Conservation (phyloP, 2,888 invertebrate genomes). For the Leptarthrus brevirostris region DNA sequence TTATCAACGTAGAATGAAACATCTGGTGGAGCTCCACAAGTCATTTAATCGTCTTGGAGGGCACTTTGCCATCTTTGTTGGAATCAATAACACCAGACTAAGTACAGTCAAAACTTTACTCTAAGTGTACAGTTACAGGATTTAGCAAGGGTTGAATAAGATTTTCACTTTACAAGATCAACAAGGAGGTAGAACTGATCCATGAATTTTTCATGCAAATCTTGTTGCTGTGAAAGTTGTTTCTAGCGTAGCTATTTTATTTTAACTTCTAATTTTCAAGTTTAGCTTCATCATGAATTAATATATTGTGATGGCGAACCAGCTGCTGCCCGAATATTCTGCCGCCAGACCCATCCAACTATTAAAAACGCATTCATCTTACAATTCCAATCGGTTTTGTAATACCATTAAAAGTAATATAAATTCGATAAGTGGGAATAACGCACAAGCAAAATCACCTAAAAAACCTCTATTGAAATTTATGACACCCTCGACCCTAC, state of each 20-base stretch:
- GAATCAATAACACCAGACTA: slow-evolving; percentile 36
- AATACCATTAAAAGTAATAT: background rate
- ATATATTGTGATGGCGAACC: no score
- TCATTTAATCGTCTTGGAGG: slow-evolving; percentile 39
- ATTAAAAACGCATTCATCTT: slow-evolving; percentile 45
- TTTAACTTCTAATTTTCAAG: no score
- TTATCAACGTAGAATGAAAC: slow-evolving; percentile 26
- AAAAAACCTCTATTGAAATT: slow-evolving; percentile 8
- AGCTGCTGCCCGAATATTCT: slow-evolving; percentile 1
- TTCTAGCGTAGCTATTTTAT: background rate
- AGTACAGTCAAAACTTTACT: slow-evolving; percentile 4
- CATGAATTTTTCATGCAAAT: slow-evolving; percentile 8
- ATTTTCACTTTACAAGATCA: slow-evolving; percentile 5
- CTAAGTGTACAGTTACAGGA: background rate
- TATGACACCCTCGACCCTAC: slow-evolving; percentile 12
- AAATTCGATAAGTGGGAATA: slow-evolving; percentile 28
- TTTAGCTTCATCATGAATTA: no score
- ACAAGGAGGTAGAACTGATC: background rate
- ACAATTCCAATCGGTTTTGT: background rate
- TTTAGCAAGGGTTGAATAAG: background rate
- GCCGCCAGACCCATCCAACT: slow-evolving; percentile 18
- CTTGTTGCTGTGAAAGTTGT: background rate
- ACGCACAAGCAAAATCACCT: background rate
- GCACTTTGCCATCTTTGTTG: slow-evolving; percentile 40
- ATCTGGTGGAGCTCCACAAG: slow-evolving; percentile 34